Conservation (phyloP, 2,888 invertebrate species). For the Tetragonisca angustula region DNA sequence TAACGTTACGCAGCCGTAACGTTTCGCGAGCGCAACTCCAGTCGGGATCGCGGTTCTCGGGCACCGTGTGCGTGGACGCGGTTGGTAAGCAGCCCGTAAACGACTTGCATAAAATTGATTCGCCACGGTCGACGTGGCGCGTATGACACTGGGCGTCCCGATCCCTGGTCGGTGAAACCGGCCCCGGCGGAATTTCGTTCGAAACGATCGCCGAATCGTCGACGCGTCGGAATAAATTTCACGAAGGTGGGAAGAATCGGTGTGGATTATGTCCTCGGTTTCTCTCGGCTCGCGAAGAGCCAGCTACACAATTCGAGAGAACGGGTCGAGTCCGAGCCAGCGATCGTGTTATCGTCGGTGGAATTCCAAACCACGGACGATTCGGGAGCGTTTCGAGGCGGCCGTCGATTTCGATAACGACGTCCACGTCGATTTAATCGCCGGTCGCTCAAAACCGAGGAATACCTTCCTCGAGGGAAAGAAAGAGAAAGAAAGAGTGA, state of each 20-base stretch:
- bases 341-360: background rate
- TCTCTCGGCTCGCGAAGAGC: background rate
- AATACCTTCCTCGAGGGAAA: constrained; percentile 8
- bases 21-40: constrained; percentile 61
- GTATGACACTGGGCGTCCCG: background rate
- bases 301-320: background rate
- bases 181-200: constrained; percentile 36
- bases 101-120: constrained; percentile 77
- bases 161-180: constrained; percentile 37
- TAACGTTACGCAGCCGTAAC: constrained; percentile 63
- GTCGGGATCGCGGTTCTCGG: constrained; percentile 60
- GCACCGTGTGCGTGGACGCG: constrained; percentile 52
- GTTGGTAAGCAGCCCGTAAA: constrained; percentile 75
- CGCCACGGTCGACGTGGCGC: constrained; percentile 61
- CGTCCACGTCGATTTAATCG: constrained; percentile 4
- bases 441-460: background rate
- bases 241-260: constrained; percentile 30
- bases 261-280: constrained; percentile 10
- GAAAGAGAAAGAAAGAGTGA: no score
- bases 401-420: constrained; percentile 30
- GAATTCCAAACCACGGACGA: background rate
- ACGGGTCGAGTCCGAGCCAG: background rate
- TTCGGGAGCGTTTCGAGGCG: constrained; percentile 9
- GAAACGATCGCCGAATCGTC: constrained; percentile 12
- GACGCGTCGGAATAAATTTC: constrained; percentile 4